Conservation (phyloP, 2,113 vertebrate species). For the Etheostoma cragini region DNA sequence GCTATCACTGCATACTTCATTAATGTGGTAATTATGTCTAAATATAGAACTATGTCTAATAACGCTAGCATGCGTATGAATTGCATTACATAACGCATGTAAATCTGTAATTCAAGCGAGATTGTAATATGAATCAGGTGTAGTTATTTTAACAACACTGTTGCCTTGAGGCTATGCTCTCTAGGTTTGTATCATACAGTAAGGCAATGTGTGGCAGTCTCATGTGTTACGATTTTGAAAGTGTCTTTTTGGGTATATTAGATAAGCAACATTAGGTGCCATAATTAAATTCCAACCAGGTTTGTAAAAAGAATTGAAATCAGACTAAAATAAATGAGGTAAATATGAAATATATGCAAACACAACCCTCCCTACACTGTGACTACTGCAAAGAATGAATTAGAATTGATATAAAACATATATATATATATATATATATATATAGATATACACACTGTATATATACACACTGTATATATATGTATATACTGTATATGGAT, state of each 20-base stretch:
- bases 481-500: neutral
- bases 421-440: too few species aligned
- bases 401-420: neutral
- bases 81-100: constrained; percentile 55
- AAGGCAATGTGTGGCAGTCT: neutral
- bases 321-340: neutral
- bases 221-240: neutral
- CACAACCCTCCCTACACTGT: neutral
- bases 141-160: constrained; percentile 25
- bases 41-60: constrained; percentile 67
- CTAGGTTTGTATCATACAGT: constrained; percentile 15
- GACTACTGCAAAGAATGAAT: constrained; percentile 13
- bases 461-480: too few species aligned
- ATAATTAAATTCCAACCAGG: neutral
- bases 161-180: constrained; percentile 37
- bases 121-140: constrained; percentile 56
- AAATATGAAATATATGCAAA: constrained; percentile 4
- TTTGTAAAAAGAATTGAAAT: neutral
- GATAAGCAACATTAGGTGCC: neutral
- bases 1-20: constrained; percentile 22
- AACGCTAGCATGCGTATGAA: constrained; percentile 50
- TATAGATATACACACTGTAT: too few species aligned
- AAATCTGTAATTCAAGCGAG: constrained; percentile 46
- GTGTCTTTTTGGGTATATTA: neutral
- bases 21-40: constrained; percentile 53